phyloP scores from a whole-genome alignment of 2,797 vertebrate genomes.

The Synaphobranchus kaupii region DNA sequence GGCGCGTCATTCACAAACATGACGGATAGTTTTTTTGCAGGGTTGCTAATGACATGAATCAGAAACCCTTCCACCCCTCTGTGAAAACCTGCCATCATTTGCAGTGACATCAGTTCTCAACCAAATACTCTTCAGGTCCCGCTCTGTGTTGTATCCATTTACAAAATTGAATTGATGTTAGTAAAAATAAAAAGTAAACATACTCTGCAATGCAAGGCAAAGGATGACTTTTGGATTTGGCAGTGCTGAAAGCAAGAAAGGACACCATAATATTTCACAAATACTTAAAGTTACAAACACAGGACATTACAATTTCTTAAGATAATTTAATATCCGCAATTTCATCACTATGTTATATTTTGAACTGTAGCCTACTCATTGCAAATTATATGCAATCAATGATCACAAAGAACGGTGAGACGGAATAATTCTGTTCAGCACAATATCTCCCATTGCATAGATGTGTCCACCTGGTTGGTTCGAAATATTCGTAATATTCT shows the following conservation, averaged over 20 bases:
- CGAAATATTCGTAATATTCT: background rate
- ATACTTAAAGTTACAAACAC: background rate
- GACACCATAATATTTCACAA: background rate
- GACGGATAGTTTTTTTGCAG: background rate
- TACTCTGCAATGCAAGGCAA: background rate
- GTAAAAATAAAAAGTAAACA: background rate
- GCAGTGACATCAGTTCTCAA: background rate
- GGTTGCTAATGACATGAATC: background rate
- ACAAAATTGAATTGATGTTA: background rate
- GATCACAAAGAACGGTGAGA: too few species aligned
- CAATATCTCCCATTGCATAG: too few species aligned
- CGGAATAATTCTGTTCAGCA: too few species aligned
- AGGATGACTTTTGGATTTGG: background rate
- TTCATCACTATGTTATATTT: background rate
- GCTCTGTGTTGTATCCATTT: background rate
- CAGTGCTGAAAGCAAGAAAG: background rate
- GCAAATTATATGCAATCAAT: too few species aligned
- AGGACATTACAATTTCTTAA: background rate
- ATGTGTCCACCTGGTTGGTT: background rate
- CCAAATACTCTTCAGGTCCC: background rate
- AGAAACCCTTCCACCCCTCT: background rate
- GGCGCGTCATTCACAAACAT: background rate
- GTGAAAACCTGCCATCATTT: background rate
- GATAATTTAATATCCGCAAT: background rate
- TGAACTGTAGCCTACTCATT: too few species aligned